Evolutionary conservation across 2,797 vertebrate genomes (phyloP).

Genomic region (Hippoglossus hippoglossus): DNA sequence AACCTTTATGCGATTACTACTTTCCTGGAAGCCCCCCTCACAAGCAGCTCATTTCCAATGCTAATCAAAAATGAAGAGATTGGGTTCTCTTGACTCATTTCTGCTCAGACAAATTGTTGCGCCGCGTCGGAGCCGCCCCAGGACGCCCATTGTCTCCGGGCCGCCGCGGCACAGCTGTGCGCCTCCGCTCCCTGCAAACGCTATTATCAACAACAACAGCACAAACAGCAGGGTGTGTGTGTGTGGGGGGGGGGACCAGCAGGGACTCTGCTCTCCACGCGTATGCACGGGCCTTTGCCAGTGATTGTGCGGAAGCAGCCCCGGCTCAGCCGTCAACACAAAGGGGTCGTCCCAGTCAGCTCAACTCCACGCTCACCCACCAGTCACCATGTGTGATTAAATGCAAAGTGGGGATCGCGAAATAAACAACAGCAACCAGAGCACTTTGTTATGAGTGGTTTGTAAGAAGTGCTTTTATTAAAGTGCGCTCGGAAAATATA

Average conservation of each 20-base stretch:
- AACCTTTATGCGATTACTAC: slow-evolving; percentile 13
- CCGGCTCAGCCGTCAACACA: slow-evolving; percentile 37
- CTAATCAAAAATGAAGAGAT: slow-evolving; percentile 57
- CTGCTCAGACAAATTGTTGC: slow-evolving; percentile 56
- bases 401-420: slow-evolving; percentile 37
- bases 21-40: slow-evolving; percentile 19
- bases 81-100: slow-evolving; percentile 33
- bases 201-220: slow-evolving; percentile 60
- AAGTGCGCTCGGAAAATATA: slow-evolving; percentile 2
- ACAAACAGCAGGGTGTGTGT: too few relatives aligned
- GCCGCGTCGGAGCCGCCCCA: slow-evolving; percentile 50
- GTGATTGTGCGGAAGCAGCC: slow-evolving; percentile 45
- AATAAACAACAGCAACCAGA: slow-evolving; percentile 38
- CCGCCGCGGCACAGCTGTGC: slow-evolving; percentile 49
- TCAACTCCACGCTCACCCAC: slow-evolving; percentile 30
- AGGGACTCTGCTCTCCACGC: slow-evolving; percentile 40
- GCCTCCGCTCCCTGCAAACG: slow-evolving; percentile 44
- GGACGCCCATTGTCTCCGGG: slow-evolving; percentile 62
- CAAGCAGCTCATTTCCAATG: slow-evolving; percentile 52
- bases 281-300: slow-evolving; percentile 40
- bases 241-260: too few relatives aligned
- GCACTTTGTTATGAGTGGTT: slow-evolving; percentile 30
- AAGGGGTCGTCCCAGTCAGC: slow-evolving; percentile 46
- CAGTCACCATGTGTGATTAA: slow-evolving; percentile 24
- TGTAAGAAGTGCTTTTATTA: slow-evolving; percentile 13